Evolutionary conservation across 2,113 vertebrate genomes (phyloP), one percentile per base, ranked within the genome.

Genomic region (Rhizomys pruinosus): DNA sequence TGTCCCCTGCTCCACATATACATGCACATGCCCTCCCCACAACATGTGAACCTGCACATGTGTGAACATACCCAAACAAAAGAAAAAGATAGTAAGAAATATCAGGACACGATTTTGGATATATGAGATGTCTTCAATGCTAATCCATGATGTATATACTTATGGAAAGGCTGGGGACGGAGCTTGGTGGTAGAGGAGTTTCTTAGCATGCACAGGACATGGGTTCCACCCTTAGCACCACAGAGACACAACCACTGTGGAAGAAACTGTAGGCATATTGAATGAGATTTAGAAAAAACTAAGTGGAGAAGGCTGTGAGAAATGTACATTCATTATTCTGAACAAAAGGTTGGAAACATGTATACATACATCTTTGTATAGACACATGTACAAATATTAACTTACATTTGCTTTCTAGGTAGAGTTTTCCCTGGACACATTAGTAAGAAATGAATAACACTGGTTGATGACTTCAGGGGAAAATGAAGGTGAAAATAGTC

Each of bases 371-470:
- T 71, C 47, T 87, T 61, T 34, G 32, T 5, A 57, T n/a, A 5
- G 10, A 55, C 39, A 44, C 47, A 34, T n/a, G n/a, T 27, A 91
- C 23, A n/a, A 84, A 39, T 44, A 37, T 15, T 42, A 4, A 77
- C 5, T 32, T 23, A 32, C 11, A 39, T 42, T 59, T 80, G 47
- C 13, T 81, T 61, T 82, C 37, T 17, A 84, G 92, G 61, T 39
- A 69, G 13, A 92, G 63, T 39, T 39, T 66, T 25, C 61, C 15
- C 22, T 84, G 39, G 47, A 92, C 85, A 63, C 25, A 42, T n/a
- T 37, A 73, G 80, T 61, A 90, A 68, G 55, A 95, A 84, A 79
- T 81, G 39, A 59, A 64, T 22, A 84, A 94, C 10, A 39, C 3
- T 37, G 15, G 9, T 55, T 76, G 91, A 86, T 66, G 42, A 92